Conservation (phyloP, 2,888 invertebrate species). For the Apotomis betuletana region DNA sequence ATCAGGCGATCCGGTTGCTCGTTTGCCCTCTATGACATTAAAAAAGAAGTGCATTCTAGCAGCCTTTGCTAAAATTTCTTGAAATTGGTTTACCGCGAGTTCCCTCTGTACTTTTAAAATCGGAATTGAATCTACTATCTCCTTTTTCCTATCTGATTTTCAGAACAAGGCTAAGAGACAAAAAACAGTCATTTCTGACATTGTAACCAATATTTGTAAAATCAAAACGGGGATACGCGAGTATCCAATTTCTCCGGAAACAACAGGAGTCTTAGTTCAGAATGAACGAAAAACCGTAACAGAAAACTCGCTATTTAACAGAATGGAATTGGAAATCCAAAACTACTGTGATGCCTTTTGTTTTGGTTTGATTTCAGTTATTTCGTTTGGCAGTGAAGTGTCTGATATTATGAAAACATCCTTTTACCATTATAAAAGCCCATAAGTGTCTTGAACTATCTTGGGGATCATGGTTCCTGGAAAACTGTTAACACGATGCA, state of each 20-base stretch:
- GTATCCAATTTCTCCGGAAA: slow-evolving; percentile 12
- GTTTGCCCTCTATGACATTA: too few species aligned
- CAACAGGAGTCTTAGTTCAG: neutral
- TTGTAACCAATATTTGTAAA: neutral
- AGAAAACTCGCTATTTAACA: neutral
- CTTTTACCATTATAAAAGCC: too few species aligned
- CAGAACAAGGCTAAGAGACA: neutral
- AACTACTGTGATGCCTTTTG: slow-evolving; percentile 1
- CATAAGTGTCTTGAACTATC: too few species aligned
- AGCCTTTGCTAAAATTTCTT: too few species aligned
- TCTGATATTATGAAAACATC: too few species aligned
- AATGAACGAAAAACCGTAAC: neutral
- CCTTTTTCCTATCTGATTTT: neutral
- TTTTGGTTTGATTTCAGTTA: neutral
- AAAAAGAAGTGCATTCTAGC: too few species aligned
- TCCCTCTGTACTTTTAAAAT: too few species aligned
- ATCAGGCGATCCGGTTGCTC: too few species aligned
- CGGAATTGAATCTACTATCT: neutral
- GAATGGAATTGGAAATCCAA: slow-evolving; percentile 10
- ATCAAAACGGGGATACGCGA: neutral
- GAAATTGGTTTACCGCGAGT: too few species aligned
- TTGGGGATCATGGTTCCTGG: too few species aligned
- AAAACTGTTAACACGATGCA: too few species aligned
- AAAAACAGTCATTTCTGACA: neutral
- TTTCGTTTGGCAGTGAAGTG: too few species aligned